Percentiles rank a stretch among this genome's conserved stretches.
Conservation (phyloP, 2,888 invertebrate genomes). For the Mythimna albipuncta region DNA sequence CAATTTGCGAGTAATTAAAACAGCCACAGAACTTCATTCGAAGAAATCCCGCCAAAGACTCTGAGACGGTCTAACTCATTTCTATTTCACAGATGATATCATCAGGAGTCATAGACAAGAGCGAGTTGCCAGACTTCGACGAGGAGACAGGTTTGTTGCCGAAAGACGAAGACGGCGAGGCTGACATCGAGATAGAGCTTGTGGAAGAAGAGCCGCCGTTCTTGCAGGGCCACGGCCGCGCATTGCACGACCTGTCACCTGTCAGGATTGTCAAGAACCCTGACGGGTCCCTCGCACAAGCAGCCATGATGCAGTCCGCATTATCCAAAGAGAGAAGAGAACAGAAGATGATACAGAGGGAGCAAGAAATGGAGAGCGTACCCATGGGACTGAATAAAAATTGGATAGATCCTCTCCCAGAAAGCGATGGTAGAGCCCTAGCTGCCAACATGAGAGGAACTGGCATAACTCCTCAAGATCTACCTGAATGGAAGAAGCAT, state of each 20-base stretch:
- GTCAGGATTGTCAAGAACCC: conserved; percentile 99
- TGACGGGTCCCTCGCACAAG: conserved; percentile 99
- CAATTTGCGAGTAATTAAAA: too few relatives aligned
- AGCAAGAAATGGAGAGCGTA: conserved; percentile 96
- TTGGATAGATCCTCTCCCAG: conserved; percentile 99
- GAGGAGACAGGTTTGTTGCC: conserved; percentile 98
- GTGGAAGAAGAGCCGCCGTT: conserved; percentile 99
- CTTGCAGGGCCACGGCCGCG: conserved; percentile 97
- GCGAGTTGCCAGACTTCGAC: conserved; percentile 99
- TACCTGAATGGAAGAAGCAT: conserved; percentile 99
- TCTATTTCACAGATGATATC: conserved; percentile 93
- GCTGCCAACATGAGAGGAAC: conserved; percentile 96
- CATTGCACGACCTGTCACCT: conserved; percentile 97
- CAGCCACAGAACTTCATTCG: too few relatives aligned
- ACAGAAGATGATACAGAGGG: conserved; percentile 98
- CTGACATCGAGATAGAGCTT: conserved; percentile 99
- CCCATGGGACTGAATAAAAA: conserved; percentile 96
- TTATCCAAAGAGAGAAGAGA: conserved; percentile 99
- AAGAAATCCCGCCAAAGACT: neutral
- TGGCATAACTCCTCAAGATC: conserved; percentile 95
- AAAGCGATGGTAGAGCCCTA: conserved; percentile 93
- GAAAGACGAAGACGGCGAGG: conserved; percentile 98
- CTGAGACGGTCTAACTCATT: neutral
- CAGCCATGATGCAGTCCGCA: conserved; percentile 99
- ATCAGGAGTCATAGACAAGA: conserved; percentile 97